A percentile compares a stretch with the other conserved stretches of the same genome.
Evolutionary conservation across 2,797 vertebrate species (phyloP).

Genomic region (Parambassis ranga): DNA sequence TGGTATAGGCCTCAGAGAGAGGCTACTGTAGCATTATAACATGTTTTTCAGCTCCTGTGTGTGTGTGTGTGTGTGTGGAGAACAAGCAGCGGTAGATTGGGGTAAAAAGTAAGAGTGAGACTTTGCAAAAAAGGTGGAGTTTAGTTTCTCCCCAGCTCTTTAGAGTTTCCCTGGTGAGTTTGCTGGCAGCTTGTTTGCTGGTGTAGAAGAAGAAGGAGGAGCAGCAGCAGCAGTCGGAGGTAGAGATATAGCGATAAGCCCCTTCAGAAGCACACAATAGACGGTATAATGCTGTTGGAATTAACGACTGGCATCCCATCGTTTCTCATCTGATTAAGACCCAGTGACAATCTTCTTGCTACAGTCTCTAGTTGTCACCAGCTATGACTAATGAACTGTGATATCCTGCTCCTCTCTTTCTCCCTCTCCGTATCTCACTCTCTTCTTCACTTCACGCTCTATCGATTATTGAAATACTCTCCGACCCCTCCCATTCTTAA

Average conservation of each 20-base stretch:
- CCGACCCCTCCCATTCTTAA: conserved; percentile 52
- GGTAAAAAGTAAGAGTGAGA: conserved; percentile 32
- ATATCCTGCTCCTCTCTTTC: conserved; percentile 57
- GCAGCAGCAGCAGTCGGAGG: conserved; percentile 50
- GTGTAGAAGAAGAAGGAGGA: conserved; percentile 45
- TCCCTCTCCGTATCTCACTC: conserved; percentile 30
- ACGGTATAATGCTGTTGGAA: conserved; percentile 57
- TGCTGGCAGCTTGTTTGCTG: conserved; percentile 67
- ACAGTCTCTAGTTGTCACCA: conserved; percentile 69
- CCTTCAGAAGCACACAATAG: conserved; percentile 67
- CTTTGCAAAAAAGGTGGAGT: conserved; percentile 57
- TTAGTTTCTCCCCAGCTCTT: conserved; percentile 59
- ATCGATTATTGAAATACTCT: conserved; percentile 79
- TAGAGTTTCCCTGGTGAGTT: conserved; percentile 64
- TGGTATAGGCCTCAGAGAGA: conserved; percentile 65
- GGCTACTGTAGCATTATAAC: conserved; percentile 44
- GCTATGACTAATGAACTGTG: conserved; percentile 79
- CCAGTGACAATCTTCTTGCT: conserved; percentile 68
- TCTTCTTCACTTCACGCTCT: conserved; percentile 62
- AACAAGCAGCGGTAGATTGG: conserved; percentile 2
- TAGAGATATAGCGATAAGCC: conserved; percentile 62
- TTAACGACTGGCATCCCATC: conserved; percentile 67
- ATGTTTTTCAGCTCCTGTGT: conserved; percentile 12
- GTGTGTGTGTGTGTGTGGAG: neutral
- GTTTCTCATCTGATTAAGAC: conserved; percentile 75